phyloP scores from a whole-genome alignment of 2,113 vertebrate species.

The Cynocephalus volans region DNA sequence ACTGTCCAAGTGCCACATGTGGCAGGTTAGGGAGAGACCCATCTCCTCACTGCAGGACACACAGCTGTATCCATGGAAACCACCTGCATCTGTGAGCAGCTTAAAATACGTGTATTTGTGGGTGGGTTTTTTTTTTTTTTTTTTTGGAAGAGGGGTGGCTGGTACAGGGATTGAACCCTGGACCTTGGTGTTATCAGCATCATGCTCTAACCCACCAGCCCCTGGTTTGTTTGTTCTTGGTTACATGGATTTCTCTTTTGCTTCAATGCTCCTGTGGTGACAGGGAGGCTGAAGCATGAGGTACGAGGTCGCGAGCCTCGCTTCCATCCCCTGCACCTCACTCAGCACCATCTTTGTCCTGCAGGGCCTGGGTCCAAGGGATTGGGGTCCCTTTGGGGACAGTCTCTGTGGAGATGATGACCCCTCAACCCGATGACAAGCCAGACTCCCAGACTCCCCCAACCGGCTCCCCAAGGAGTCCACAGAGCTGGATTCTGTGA shows the following conservation, averaged over 20 bases:
- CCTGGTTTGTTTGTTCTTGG: background rate
- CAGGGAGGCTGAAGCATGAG: background rate
- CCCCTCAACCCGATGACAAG: background rate
- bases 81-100: conserved; percentile 14
- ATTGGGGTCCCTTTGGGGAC: background rate
- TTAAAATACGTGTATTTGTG: background rate
- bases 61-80: conserved; percentile 87
- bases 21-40: background rate
- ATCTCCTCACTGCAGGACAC: background rate
- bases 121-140: too few relatives aligned
- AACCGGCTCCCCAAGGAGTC: background rate
- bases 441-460: background rate
- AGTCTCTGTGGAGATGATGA: background rate
- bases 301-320: accelerated
- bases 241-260: background rate
- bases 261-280: background rate
- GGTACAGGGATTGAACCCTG: too few relatives aligned
- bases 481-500: background rate
- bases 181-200: too few relatives aligned
- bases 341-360: accelerated
- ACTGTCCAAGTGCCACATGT: background rate
- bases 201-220: too few relatives aligned
- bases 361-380: too few relatives aligned
- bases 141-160: too few relatives aligned
- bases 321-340: accelerated